Evolutionary conservation across 2,888 invertebrate species (phyloP), one percentile per base, ranked within the genome.

Genomic region (Iphiclides podalirius): DNA sequence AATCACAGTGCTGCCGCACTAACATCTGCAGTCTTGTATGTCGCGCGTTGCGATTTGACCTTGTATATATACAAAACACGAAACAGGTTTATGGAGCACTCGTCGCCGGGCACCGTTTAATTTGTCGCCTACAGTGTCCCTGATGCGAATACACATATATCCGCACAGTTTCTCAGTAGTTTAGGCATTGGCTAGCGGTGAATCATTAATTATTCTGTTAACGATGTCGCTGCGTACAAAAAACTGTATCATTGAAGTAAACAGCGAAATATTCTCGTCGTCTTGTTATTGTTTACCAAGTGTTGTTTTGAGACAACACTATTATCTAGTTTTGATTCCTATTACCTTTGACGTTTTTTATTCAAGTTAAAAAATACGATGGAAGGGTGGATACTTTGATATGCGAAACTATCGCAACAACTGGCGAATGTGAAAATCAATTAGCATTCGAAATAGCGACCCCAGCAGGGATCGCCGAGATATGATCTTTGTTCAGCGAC

Each of bases 101-200:
- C 59, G 59, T 58, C 63, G 58, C 65, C 59, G 54, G 62, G 56
- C 59, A 59, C 60, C 52, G 59, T 67, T 70, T 71, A 72, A 70
- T 69, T 72, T 70, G 61, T 67, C 55, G 61, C 65, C 53, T 66
- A 62, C 53, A 55, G 54, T 63, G 63, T 66, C 63, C 61, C 66
- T 63, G 63, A 62, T 56, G 60, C 55, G 49, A 47, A 64, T 64
- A 66, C 54, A 75, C 73, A 72, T 73, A 65, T 62, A n/a, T n/a
- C 48, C n/a, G n/a, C 39, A 55, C 47, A 52, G 52, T 59, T 61
- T 59, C 63, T 61, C 55, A 20, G 14, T 42, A 37, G 31, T 31
- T 42, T 48, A 20, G 11, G 23, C 17, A 15, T 17, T 36, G 11
- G 15, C 20, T 16, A 34, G 28, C 36, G 15, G 37, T 16, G n/a